These are phyloP conservation scores for Ptychoptera contaminata DNA, from an alignment of 2,888 invertebrate species.

Conservation along the genomic window DNA sequence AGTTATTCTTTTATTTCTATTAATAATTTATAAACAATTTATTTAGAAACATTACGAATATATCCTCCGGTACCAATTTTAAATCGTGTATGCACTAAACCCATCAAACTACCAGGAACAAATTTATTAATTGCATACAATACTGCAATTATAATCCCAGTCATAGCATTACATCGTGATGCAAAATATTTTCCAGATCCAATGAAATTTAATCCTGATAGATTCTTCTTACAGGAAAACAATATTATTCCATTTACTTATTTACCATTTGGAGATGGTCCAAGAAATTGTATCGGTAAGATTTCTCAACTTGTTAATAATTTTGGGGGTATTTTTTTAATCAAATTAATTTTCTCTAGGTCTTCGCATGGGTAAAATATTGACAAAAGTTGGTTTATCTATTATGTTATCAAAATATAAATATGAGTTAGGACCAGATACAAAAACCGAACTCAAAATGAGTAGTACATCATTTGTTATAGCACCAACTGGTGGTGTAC, in stretches of 20 bases:
- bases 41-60: background rate
- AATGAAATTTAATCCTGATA: conserved; percentile 41
- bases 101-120: conserved; percentile 31
- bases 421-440: no score
- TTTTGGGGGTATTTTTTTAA: background rate
- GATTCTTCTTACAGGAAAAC: conserved; percentile 26
- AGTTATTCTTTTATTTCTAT: no score
- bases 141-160: conserved; percentile 35
- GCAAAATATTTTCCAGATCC: conserved; percentile 43
- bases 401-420: conserved; percentile 8
- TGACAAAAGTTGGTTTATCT: conserved; percentile 12
- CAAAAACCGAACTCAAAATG: no score
- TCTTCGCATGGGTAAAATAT: conserved; percentile 21
- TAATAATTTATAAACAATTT: background rate
- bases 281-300: conserved; percentile 28
- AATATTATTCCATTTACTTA: conserved; percentile 15
- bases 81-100: conserved; percentile 17
- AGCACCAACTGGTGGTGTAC: no score
- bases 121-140: conserved; percentile 34
- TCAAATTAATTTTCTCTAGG: background rate
- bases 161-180: conserved; percentile 42
- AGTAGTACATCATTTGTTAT: no score
- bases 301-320: no score
- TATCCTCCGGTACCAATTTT: background rate
- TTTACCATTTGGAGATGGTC: conserved; percentile 31